Percentiles rank a stretch among this genome's conserved stretches.
Evolutionary conservation across 2,888 invertebrate genomes (phyloP).

Genomic region (Embidobia sp.): DNA sequence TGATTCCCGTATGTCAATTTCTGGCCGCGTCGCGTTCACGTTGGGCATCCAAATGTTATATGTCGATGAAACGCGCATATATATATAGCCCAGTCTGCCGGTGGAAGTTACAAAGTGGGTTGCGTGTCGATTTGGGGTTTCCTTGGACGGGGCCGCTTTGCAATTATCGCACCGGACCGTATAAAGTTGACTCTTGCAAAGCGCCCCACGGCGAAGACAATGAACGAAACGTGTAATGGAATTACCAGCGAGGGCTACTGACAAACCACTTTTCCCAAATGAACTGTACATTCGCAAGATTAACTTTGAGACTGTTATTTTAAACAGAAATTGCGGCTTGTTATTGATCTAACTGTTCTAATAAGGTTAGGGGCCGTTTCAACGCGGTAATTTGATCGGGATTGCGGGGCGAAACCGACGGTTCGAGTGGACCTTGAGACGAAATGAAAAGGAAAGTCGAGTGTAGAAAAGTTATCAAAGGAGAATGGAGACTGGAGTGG

Average conservation of each 20-base stretch:
- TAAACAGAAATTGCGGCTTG: constrained; percentile 21
- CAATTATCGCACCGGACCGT: constrained; percentile 39
- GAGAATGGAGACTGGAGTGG: too few species aligned
- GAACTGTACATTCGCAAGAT: constrained; percentile 38
- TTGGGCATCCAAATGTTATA: too few species aligned
- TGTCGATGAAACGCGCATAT: too few species aligned
- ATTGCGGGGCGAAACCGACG: neutral
- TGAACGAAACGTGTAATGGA: constrained; percentile 48
- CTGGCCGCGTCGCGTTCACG: constrained; percentile 16
- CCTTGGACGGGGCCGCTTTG: constrained; percentile 18
- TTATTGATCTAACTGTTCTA: constrained; percentile 13
- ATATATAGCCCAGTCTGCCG: too few species aligned
- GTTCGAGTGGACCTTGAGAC: neutral
- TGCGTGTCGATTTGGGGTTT: constrained; percentile 40
- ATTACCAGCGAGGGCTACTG: constrained; percentile 41
- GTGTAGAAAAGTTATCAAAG: too few species aligned
- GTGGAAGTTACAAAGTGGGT: constrained; percentile 26
- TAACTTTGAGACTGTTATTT: constrained; percentile 36
- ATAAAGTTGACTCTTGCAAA: constrained; percentile 31
- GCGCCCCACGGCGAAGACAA: constrained; percentile 34
- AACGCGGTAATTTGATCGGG: neutral
- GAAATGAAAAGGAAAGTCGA: too few species aligned
- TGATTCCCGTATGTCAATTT: constrained; percentile 37
- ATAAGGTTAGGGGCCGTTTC: constrained; percentile 7
- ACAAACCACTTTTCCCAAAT: constrained; percentile 53